Evolutionary conservation across 2,888 invertebrate species (phyloP).

Genomic region (Volucella inflata): DNA sequence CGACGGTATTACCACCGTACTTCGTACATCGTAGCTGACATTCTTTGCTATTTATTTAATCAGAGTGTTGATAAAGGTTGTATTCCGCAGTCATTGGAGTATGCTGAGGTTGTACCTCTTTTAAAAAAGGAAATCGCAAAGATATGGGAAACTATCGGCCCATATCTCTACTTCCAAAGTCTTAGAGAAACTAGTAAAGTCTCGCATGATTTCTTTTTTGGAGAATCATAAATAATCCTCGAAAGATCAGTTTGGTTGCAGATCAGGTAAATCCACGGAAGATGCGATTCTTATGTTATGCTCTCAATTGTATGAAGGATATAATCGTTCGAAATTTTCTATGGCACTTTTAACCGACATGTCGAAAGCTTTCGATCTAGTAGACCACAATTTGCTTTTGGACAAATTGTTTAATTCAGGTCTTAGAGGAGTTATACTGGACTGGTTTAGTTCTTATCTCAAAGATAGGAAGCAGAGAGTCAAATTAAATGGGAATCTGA

Average conservation of each 20-base stretch:
- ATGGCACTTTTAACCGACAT: no score
- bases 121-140: background rate
- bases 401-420: background rate
- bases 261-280: no score
- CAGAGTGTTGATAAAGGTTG: no score
- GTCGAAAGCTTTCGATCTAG: no score
- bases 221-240: no score
- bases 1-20: background rate
- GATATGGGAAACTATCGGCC: background rate
- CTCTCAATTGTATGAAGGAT: no score
- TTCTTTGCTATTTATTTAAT: no score
- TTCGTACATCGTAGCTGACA: no score
- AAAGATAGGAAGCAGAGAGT: background rate
- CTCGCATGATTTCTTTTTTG: background rate
- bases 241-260: background rate
- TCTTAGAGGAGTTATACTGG: background rate
- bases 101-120: background rate
- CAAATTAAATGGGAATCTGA: background rate
- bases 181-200: background rate
- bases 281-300: no score
- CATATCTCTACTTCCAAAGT: background rate
- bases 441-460: background rate
- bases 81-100: no score
- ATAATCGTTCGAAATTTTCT: no score
- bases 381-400: no score